Evolutionary conservation across 2,888 invertebrate genomes (phyloP), one percentile per base, ranked within the genome.

Genomic region (Dorcus parallelipipedus): DNA sequence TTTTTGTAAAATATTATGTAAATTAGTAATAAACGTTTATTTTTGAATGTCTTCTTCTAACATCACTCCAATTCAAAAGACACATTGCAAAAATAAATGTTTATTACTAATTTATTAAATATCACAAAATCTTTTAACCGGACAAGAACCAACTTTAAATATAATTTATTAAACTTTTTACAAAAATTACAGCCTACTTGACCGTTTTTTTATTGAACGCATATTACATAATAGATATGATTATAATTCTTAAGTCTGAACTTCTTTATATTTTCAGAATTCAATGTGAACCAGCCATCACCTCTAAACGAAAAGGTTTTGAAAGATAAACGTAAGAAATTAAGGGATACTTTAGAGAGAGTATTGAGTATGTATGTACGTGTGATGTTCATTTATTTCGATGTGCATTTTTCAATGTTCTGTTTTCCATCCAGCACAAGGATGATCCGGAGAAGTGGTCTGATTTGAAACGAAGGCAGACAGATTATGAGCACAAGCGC

Each of bases 221-320:
- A n/a, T n/a, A n/a, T n/a, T n/a, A n/a, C n/a, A n/a, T 20, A 43
- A 52, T 2, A 54, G 53, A 41, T 54, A 49, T 49, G 40, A 52
- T 42, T 14, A 9, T 38, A 52, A 14, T 23, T 33, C 26, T 6
- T 33, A 33, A 33, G 7, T 7, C 6, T 33, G 26, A 55, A 57
- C 59, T 66, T 65, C 63, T 41, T 41, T 41, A 4, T 14, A 23
- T 67, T 80, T 82, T 40, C 78, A 95, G 96, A 97, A 77, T 97
- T 90, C 74, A 96, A 97, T 81, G 95, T 97, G 0, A 83, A 93
- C 67, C 94, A 95, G 75, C 94, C 97, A 26, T 96, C 97, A 20
- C 93, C 95, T 0, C 80, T 98, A 3, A 97, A 96, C 80, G 97
- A 97, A 76, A 97, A 97, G 81, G 97, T 97, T 1, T 80, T 97